Conservation (phyloP, 2,797 vertebrate species). For the Sebastes reedi region DNA sequence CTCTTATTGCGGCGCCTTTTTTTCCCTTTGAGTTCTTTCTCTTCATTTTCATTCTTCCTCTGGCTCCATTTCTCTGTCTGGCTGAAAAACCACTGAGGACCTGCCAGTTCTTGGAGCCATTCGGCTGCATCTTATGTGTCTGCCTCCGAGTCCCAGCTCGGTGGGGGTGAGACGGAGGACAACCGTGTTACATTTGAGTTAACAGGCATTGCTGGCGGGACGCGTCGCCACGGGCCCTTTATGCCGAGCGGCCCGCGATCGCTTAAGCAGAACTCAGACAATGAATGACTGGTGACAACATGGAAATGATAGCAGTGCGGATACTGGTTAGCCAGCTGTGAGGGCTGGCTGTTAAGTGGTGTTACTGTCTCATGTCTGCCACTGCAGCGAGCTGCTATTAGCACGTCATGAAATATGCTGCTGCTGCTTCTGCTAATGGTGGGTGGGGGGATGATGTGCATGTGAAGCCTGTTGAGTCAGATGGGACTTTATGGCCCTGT, state of each 20-base stretch:
- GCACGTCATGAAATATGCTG: slow-evolving; percentile 36
- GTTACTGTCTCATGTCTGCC: slow-evolving; percentile 34
- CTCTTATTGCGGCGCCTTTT: background rate
- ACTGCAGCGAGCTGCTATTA: slow-evolving; percentile 37
- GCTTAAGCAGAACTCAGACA: slow-evolving; percentile 61
- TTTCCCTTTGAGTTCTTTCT: slow-evolving; percentile 30
- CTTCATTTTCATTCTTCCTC: slow-evolving; percentile 50
- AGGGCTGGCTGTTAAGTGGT: slow-evolving; percentile 34
- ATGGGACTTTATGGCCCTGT: background rate
- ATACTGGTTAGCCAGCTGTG: slow-evolving; percentile 62
- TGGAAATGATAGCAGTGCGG: slow-evolving; percentile 56
- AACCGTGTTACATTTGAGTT: slow-evolving; percentile 71
- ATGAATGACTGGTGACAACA: slow-evolving; percentile 71
- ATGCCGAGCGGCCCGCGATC: slow-evolving; percentile 37
- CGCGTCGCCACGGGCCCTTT: slow-evolving; percentile 45
- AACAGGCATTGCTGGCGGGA: slow-evolving; percentile 58
- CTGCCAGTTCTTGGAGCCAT: slow-evolving; percentile 73
- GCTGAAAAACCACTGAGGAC: slow-evolving; percentile 58
- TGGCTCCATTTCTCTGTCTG: slow-evolving; percentile 64
- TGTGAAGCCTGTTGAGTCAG: slow-evolving; percentile 7
- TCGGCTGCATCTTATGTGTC: slow-evolving; percentile 64
- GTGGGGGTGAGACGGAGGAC: slow-evolving; percentile 70
- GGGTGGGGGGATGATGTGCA: background rate
- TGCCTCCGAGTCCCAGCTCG: slow-evolving; percentile 59
- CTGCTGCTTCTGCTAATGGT: slow-evolving; percentile 13